Conservation (phyloP, 2,888 invertebrate species). For the Drosophila paranaensis region DNA sequence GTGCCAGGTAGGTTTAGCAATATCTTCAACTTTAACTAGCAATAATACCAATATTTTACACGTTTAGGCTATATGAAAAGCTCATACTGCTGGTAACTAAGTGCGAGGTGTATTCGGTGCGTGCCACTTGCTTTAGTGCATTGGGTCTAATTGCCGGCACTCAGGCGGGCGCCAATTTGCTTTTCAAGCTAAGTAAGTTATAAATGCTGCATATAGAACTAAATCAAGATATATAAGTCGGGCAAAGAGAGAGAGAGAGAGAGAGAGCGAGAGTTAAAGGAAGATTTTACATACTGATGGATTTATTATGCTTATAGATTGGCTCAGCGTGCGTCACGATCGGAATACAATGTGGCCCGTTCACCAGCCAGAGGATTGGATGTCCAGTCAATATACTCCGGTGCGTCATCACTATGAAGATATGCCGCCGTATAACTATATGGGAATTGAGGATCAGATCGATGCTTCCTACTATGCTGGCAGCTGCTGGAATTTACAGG, state of each 20-base stretch:
- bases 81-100: conserved; percentile 90
- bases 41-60: background rate
- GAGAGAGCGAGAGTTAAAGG: too few relatives aligned
- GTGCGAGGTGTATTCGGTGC: conserved; percentile 93
- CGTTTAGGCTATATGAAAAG: conserved; percentile 83
- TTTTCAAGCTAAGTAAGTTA: conserved; percentile 88
- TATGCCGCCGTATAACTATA: conserved; percentile 84
- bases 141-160: conserved; percentile 93
- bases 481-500: conserved; percentile 83
- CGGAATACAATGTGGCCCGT: conserved; percentile 92
- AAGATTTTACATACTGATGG: background rate
- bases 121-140: conserved; percentile 95
- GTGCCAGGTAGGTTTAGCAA: conserved; percentile 69
- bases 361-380: conserved; percentile 88
- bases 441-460: conserved; percentile 83
- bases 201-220: background rate
- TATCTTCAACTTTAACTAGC: background rate
- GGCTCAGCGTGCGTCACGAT: conserved; percentile 91
- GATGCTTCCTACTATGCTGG: conserved; percentile 83
- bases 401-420: conserved; percentile 85
- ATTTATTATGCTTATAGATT: conserved; percentile 85
- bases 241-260: too few relatives aligned
- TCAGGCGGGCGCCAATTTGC: conserved; percentile 91
- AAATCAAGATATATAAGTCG: background rate
- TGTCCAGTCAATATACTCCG: conserved; percentile 84